Evolutionary conservation across 2,797 vertebrate species (phyloP), one percentile per base, ranked within the genome.

Genomic region (Amblyopsis hoosieri): DNA sequence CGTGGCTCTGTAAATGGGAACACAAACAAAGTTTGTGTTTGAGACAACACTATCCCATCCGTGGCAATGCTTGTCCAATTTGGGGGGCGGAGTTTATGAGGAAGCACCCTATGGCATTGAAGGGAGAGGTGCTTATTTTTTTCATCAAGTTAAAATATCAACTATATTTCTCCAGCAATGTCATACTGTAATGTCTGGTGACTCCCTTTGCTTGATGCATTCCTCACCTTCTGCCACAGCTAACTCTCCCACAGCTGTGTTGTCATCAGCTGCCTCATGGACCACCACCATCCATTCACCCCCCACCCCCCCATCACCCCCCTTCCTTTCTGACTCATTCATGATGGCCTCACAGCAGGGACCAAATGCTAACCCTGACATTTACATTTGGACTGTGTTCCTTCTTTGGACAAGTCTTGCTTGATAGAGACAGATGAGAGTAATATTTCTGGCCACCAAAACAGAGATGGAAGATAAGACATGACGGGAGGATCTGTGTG

Each of bases 311-410:
- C 31, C 3, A 1, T 0, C 31, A 37, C 5, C 4, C 33, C 1
- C 33, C 33, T 2, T 9, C 33, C 33, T 9, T 13, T 13, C 76
- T 88, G 80, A 85, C 72, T 87, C 85, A 81, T 84, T 85, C 80
- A 33, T 33, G 33, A 73, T 72, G 64, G 74, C 78, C 50, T 67
- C 61, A 54, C 60, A 83, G 78, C 59, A 76, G 46, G 64, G 74
- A 80, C 72, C 72, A 85, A 88, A 90, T 88, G 81, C 75, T 85
- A 88, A 90, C 90, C 82, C 75, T 87, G 87, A 86, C 84, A 87
- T 90, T 91, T 78, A 86, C 69, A 83, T 78, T 69, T 78, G 66
- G 80, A 75, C 73, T 65, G 51, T 67, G 62, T 73, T 73, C 63
- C 71, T 58, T 37, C 71, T 58, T 37, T 46, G 54, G 72, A 75